phyloP scores from a whole-genome alignment of 1,140 invertebrate genomes.

The Zaprionus capensis region DNA sequence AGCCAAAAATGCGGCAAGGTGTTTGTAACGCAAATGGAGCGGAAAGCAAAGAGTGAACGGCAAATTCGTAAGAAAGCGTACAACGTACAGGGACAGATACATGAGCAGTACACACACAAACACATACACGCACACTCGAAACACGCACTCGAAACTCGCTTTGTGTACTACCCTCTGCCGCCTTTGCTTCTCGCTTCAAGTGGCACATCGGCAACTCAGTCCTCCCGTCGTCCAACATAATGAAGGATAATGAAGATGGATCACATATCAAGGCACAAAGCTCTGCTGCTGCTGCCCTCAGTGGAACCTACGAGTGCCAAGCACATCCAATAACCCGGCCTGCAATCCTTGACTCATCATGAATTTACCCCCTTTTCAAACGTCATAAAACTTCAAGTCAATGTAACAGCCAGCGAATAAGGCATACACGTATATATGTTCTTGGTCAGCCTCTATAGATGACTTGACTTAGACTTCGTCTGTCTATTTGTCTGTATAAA shows the following conservation, averaged over 20 bases:
- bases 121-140: neutral
- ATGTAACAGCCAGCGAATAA: neutral
- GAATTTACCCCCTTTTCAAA: neutral
- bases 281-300: neutral
- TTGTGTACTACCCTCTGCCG: conserved; percentile 17
- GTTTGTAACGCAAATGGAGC: conserved; percentile 65
- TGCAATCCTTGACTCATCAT: neutral
- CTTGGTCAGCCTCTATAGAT: neutral
- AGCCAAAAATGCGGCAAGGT: conserved; percentile 66
- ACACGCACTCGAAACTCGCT: conserved; percentile 13
- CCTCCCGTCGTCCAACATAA: conserved; percentile 47
- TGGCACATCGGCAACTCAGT: conserved; percentile 13
- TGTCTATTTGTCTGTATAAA: neutral
- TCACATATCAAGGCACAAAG: conserved; percentile 56
- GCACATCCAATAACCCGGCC: conserved; percentile 4
- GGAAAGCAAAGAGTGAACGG: conserved; percentile 37
- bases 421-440: neutral
- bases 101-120: conserved; percentile 12
- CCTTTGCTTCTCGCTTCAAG: conserved; percentile 27
- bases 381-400: no score
- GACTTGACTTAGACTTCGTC: no score
- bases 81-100: conserved; percentile 17
- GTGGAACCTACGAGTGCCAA: conserved; percentile 16
- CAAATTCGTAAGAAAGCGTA: conserved; percentile 35
- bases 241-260: conserved; percentile 77